Evolutionary conservation across 92 coral and sea anemone genomes (phyloP).

Genomic region (Paramuricea clavata): DNA sequence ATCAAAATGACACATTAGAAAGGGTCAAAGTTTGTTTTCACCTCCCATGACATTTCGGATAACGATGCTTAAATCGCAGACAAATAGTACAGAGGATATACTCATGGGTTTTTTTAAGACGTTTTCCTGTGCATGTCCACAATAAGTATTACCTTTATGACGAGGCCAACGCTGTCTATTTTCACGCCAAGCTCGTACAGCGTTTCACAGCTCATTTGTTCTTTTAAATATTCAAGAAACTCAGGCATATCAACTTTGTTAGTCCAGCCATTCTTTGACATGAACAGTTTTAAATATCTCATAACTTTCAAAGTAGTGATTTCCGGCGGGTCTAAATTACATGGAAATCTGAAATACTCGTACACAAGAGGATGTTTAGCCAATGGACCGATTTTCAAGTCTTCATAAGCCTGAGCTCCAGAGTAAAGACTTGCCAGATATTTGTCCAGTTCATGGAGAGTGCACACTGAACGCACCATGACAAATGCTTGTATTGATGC

Average conservation of each 20-base stretch:
- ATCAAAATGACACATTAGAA: no score
- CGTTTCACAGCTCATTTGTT: slow-evolving; percentile 69
- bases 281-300: slow-evolving; percentile 74
- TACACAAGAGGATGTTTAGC: slow-evolving; percentile 84
- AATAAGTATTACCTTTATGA: slow-evolving; percentile 75
- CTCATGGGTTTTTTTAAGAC: no score
- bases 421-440: slow-evolving; percentile 71
- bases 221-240: slow-evolving; percentile 78
- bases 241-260: slow-evolving; percentile 69
- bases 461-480: slow-evolving; percentile 84
- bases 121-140: background rate
- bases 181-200: slow-evolving; percentile 86
- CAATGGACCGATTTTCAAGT: slow-evolving; percentile 84
- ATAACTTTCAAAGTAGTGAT: slow-evolving; percentile 84
- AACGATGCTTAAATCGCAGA: no score
- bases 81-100: no score
- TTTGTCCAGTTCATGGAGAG: slow-evolving; percentile 79
- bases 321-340: slow-evolving; percentile 64
- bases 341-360: slow-evolving; percentile 84
- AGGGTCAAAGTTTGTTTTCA: no score
- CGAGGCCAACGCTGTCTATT: slow-evolving; percentile 82
- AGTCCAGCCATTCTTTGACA: slow-evolving; percentile 79
- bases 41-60: no score
- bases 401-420: slow-evolving; percentile 76
- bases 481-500: slow-evolving; percentile 84